Evolutionary conservation across 2,888 invertebrate species (phyloP).

Genomic region (Phasia obesa): DNA sequence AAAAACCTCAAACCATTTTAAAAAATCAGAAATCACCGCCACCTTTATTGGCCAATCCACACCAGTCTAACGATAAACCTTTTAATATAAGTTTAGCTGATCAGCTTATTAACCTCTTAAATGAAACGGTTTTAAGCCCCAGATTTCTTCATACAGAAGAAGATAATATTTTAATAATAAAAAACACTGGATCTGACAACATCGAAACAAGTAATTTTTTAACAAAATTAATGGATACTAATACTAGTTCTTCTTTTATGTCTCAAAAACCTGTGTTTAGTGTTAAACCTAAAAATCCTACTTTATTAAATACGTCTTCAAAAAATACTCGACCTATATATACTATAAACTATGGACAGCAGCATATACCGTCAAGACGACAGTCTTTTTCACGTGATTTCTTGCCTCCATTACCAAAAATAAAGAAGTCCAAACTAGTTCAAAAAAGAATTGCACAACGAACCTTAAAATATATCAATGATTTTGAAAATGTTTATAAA

Average conservation of each 20-base stretch:
- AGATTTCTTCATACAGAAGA: slow-evolving; percentile 43
- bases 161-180: slow-evolving; percentile 56
- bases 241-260: background rate
- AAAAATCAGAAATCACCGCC: slow-evolving; percentile 1
- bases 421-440: background rate
- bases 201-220: slow-evolving; percentile 38
- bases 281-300: background rate
- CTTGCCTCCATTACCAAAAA: slow-evolving; percentile 24
- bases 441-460: slow-evolving; percentile 31
- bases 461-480: slow-evolving; percentile 35
- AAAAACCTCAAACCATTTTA: background rate
- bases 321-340: slow-evolving; percentile 26
- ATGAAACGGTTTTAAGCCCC: slow-evolving; percentile 54
- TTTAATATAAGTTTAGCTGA: slow-evolving; percentile 40
- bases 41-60: slow-evolving; percentile 28
- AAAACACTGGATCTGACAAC: slow-evolving; percentile 11
- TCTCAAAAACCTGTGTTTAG: background rate
- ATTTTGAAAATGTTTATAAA: slow-evolving; percentile 53
- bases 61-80: background rate
- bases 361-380: slow-evolving; percentile 17
- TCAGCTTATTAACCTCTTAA: slow-evolving; percentile 35
- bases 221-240: slow-evolving; percentile 14
- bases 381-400: background rate
- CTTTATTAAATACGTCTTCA: background rate
- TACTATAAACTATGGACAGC: slow-evolving; percentile 33